Evolutionary conservation across 2,888 invertebrate species (phyloP).

Genomic region (Tachina grossa): DNA sequence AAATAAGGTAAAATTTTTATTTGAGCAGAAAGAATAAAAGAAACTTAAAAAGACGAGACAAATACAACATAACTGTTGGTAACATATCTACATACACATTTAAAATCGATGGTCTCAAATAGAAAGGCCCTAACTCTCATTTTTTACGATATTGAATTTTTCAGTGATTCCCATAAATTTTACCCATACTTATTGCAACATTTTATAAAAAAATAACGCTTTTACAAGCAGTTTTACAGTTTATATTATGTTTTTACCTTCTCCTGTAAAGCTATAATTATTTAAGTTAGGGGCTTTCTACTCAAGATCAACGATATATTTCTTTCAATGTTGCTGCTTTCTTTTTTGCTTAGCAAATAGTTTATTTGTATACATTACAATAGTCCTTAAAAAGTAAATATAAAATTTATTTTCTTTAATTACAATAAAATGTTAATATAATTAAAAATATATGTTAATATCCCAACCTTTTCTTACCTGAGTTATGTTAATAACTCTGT

Average conservation of each 20-base stretch:
- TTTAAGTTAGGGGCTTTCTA: too few relatives aligned
- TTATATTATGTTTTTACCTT: too few relatives aligned
- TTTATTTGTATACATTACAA: background rate
- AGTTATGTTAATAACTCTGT: constrained; percentile 2
- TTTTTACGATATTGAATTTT: too few relatives aligned
- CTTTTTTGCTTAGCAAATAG: background rate
- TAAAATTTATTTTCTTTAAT: constrained; percentile 20
- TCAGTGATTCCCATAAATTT: too few relatives aligned
- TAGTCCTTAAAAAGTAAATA: constrained; percentile 13
- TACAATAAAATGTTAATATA: too few relatives aligned
- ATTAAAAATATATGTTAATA: constrained; percentile 10
- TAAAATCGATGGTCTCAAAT: too few relatives aligned
- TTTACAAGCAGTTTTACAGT: too few relatives aligned
- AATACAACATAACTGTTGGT: background rate
- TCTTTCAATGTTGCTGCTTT: background rate
- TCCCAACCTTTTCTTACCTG: background rate
- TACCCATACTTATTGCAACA: too few relatives aligned
- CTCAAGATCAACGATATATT: background rate
- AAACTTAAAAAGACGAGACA: background rate
- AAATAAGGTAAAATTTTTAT: background rate
- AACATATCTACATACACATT: too few relatives aligned
- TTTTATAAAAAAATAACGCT: too few relatives aligned
- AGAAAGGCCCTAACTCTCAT: too few relatives aligned
- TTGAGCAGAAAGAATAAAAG: background rate
- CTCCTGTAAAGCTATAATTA: too few relatives aligned